Base-by-base conservation (phyloP, 2,113 vertebrate species). In the Aplodontia rufa region DNA sequence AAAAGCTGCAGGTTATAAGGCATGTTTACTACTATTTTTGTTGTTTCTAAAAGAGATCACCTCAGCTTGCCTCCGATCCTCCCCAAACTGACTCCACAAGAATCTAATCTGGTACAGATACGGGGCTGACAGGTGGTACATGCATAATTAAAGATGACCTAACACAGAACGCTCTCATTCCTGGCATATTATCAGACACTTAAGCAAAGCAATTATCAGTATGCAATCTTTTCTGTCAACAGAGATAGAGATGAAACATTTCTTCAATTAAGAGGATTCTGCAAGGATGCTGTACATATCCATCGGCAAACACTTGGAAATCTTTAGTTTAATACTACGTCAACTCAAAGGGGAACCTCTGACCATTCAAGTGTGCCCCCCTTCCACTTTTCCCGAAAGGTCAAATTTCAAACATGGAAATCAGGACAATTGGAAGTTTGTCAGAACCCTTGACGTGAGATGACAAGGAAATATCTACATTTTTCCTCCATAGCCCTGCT, bases 131-230 rank as follows among this genome's bases (percentile, higher is more conserved):
- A 98, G 98, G 98, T 98, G 98, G 98, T 95, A 97, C 97, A 98
- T 98, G 95, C 98, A 98, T 98, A 98, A 98, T 98, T 98, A 98
- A 98, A 98, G 98, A 98, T 98, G 98, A 98, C 98, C 98, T 98
- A 98, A 98, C 98, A 98, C 90, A 98, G 97, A 98, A 98, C 98
- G 97, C 97, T 98, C 98, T 98, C 98, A 98, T 98, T 98, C 97
- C 98, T 98, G 98, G 98, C 98, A 97, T 98, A 98, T 98, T 98
- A 98, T 98, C 98, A 98, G 98, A 98, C 98, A 98, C 97, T 98
- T 97, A 98, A 98, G 98, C 97, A 98, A 98, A 98, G 98, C 98
- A 98, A 98, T 98, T 98, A 98, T 98, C 98, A 98, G 98, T 90
- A 98, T 97, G 97, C 98, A 98, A 98, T 98, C 98, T 98, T 94